Base-by-base conservation (phyloP, 1,140 invertebrate species). In the Cydia splendana region DNA sequence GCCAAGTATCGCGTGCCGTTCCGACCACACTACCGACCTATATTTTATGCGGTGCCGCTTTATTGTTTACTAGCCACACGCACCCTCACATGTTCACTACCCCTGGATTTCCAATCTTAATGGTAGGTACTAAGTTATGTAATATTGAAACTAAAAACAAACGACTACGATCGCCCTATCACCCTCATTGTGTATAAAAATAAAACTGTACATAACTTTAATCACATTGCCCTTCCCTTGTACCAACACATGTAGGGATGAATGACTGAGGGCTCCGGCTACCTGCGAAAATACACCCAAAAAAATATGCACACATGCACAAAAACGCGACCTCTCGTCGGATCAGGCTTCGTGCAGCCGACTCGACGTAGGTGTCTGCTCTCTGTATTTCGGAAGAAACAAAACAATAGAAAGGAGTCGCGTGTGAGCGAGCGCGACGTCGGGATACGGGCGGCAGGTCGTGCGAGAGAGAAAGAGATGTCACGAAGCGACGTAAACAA, bases 331-430 rank as follows among this genome's bases (percentile, higher is more conserved):
- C 86, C 82, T 85, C 82, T 82, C 81, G 88, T 84, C 85, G 88
- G 88, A 87, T 84, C 87, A 85, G 87, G 82, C 85, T 83, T 82
- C 85, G 81, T 82, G 83, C 83, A 87, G 87, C 87, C 89, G 88
- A 71, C 67, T 71, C 67, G 34, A 86, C 82, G 88, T 92, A 88
- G 89, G 89, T 91, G 88, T 91, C 90, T 93, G 87, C 89, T 91
- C 87, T 91, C 90, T 93, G 87, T 88, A 92, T 92, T 92, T 91
- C 77, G 88, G 90, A 90, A 91, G 90, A 90, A 91, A 93, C 90
- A 93, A 93, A 93, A 93, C 88, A 93, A 91, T 91, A 90, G 88
- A 91, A 88, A 85, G 57, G 85, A 89, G 87, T 85, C 88, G 86
- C 85, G 89, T 88, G 87, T 45, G 51, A 71, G 65, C 83, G 84